Percentiles rank a stretch among this genome's conserved stretches.
Evolutionary conservation across 2,113 vertebrate genomes (phyloP).

Genomic region (Montifringilla adamsi): DNA sequence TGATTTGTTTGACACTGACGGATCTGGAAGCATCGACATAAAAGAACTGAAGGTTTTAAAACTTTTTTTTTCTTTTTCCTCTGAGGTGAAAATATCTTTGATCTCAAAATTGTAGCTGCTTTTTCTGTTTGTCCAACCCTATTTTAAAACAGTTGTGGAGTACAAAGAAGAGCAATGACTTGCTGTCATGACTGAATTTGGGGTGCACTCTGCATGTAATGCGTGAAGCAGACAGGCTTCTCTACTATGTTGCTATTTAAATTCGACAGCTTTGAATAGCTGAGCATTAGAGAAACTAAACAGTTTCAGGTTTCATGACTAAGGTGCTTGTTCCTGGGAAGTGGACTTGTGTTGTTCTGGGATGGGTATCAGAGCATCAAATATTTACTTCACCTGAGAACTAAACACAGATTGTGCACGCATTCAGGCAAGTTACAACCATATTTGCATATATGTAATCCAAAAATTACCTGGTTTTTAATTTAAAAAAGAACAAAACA

Average conservation of each 20-base stretch:
- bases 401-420: background rate
- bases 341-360: background rate
- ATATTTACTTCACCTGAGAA: background rate
- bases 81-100: background rate
- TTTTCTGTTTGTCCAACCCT: background rate
- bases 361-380: background rate
- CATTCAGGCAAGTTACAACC: background rate
- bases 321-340: background rate
- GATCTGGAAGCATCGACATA: slow-evolving; percentile 87
- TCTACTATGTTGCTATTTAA: background rate
- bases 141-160: background rate
- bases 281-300: background rate
- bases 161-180: background rate
- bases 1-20: slow-evolving; percentile 89
- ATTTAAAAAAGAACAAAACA: background rate
- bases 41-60: slow-evolving; percentile 89
- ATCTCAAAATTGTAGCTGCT: background rate
- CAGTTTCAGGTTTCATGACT: background rate
- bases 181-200: background rate
- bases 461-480: background rate
- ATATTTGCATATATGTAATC: background rate
- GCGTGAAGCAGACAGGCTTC: background rate
- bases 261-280: background rate
- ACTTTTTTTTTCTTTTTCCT: background rate
- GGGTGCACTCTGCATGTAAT: background rate